Base-by-base conservation (phyloP, 1,140 invertebrate species). In the Drosophila equinoxialis region DNA sequence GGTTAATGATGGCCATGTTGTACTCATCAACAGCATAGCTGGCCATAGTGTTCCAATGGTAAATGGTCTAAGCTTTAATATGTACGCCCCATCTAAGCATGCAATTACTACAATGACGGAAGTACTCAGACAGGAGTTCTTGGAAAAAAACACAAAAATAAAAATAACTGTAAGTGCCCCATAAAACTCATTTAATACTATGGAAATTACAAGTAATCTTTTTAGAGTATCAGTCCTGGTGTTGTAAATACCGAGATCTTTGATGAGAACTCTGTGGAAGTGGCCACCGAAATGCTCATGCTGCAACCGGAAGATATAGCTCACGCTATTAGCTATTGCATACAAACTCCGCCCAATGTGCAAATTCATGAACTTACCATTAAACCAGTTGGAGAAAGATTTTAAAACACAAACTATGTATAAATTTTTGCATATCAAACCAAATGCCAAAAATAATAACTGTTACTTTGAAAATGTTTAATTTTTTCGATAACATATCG, bases 101-200 rank as follows among this genome's bases (percentile, higher is more conserved):
- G 94, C 94, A 3, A 92, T 95, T 2, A 93, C 92, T 13, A 93
- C 93, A 1, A 76, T 95, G 2, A 93, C 93, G 1, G 94, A 95
- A 79, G 93, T 94, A 20, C 84, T 95, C 3, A 91, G 94, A 23
- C 93, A 94, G 37, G 96, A 97, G 87, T 92, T 97, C 10, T 80
- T 92, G 1, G 93, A 68, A 6, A 73, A 73, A 42, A 77, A 77
- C 1, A 79, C 77, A 0, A 72, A 75, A 26, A 81, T 73, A 1
- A 91, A 91, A 48, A 78, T 90, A 13, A 91, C 90, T 0, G 90
- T 91, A 23, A 79, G 86, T 67, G 23, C 13, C 3, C 0, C 10
- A 13, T n/a, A 57, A 11, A 0, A 30, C 6, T 6, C 20, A 35
- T 30, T 37, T 11, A 30, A 1, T 41, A 26, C 6, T 41, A 39